These are phyloP conservation scores for Noctua fimbriata DNA, from an alignment of 2,888 invertebrate species.

Conservation along the genomic window DNA sequence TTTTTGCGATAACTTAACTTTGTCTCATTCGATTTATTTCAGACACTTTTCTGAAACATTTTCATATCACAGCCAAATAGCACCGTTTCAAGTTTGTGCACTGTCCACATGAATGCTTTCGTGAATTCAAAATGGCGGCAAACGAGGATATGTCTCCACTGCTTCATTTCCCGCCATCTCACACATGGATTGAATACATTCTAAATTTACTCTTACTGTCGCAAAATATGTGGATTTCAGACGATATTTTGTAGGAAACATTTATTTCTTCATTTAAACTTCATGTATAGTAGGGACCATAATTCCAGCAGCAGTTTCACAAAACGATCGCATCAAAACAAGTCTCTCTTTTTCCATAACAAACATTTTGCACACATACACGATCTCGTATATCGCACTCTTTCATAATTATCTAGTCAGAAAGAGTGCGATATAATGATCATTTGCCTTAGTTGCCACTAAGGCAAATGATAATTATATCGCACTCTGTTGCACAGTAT, in stretches of 20 bases:
- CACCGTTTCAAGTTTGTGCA: neutral
- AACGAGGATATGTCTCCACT: slow-evolving; percentile 5
- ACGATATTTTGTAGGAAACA: neutral
- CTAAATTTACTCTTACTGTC: neutral
- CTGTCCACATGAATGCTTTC: slow-evolving; percentile 3
- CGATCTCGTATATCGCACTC: too few relatives aligned
- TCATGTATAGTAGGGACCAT: neutral
- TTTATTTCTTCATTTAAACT: neutral
- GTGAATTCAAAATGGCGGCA: slow-evolving; percentile 23
- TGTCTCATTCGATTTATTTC: neutral
- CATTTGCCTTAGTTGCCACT: too few relatives aligned
- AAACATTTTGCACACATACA: too few relatives aligned
- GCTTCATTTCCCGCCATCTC: slow-evolving; percentile 15
- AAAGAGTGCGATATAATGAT: too few relatives aligned
- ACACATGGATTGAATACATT: slow-evolving; percentile 13
- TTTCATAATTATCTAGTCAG: too few relatives aligned
- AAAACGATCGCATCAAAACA: too few relatives aligned
- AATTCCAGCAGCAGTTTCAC: too few relatives aligned
- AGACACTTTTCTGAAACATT: neutral
- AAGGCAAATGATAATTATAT: too few relatives aligned
- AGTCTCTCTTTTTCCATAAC: too few relatives aligned
- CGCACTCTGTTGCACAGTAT: too few relatives aligned
- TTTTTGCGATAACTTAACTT: neutral
- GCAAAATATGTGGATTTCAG: neutral
- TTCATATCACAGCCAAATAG: neutral